Base-by-base conservation (phyloP, 2,113 vertebrate species). In the Crotalus helleri region DNA sequence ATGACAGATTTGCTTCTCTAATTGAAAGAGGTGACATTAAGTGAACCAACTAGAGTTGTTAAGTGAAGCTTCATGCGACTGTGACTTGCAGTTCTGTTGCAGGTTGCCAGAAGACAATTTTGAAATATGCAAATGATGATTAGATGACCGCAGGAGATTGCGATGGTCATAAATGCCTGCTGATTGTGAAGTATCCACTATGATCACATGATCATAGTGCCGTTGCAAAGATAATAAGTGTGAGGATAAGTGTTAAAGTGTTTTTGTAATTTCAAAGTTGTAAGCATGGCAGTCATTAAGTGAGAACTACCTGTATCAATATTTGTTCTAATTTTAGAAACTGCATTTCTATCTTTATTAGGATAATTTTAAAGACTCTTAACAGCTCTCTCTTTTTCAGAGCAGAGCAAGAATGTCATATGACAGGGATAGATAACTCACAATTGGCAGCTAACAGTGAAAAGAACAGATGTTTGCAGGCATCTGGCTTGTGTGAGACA, bases 391-490 rank as follows among this genome's bases (percentile, higher is more conserved):
- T 89, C 10, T 85, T 49, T 58, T 89, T 7, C 88, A 19, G 33
- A 86, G 44, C 7, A 53, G 21, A 61, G 46, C 57, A 86, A 61
- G 29, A 39, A 19, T 29, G 54, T 91, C 46, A 53, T 58, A 55
- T n/a, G 51, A 29, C 51, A 44, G 44, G 74, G n/a, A 93, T 29
- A 86, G 88, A 87, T 53, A n/a, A 57, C 13, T 87, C 81, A 90
- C 85, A 61, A 61, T 64, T 89, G 61, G n/a, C 61, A 61, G 57
- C 91, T 81, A 74, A 74, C 55, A 19, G 51, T 57, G 87, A 89
- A 49, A 90, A 90, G 55, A 85, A 90, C 92, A 93, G 89, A 90
- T 90, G 89, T 87, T 90, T 90, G 55, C 55, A 21, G 39, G 92
- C 21, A 39, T 90, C 57, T 86, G 55, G 55, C 10, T 64, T 51